Evolutionary conservation across 2,888 invertebrate genomes (phyloP).

Genomic region (Chrysotoxum bicinctum): DNA sequence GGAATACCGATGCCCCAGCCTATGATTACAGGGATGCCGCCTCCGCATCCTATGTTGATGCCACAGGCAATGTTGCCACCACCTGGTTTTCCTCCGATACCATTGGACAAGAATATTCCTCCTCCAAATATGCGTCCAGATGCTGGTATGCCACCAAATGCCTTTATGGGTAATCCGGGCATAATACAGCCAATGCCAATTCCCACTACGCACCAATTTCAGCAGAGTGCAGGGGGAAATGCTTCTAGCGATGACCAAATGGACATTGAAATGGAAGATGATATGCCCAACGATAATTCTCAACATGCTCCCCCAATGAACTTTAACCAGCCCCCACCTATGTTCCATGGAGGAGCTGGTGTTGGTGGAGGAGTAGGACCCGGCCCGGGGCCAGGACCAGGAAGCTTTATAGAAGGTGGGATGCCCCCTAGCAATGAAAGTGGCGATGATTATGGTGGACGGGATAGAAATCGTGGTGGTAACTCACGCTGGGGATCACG

Average conservation of each 20-base stretch:
- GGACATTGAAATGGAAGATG: conserved; percentile 90
- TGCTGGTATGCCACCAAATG: conserved; percentile 54
- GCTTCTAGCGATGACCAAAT: conserved; percentile 86
- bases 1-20: conserved; percentile 78
- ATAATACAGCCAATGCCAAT: conserved; percentile 73
- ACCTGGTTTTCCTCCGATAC: conserved; percentile 80
- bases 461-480: conserved; percentile 76
- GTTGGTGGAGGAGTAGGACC: not conserved
- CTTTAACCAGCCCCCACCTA: conserved; percentile 82
- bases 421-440: conserved; percentile 76
- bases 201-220: conserved; percentile 77
- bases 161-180: conserved; percentile 71
- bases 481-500: conserved; percentile 81
- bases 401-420: conserved; percentile 71
- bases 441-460: conserved; percentile 67
- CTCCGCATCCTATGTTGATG: conserved; percentile 81
- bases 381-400: conserved; percentile 64
- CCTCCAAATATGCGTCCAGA: conserved; percentile 65
- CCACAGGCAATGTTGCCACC: conserved; percentile 79
- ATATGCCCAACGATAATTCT: conserved; percentile 74
- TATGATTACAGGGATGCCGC: conserved; percentile 82
- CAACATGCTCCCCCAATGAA: conserved; percentile 74
- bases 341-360: conserved; percentile 75
- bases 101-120: conserved; percentile 76
- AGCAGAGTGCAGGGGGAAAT: conserved; percentile 77